phyloP scores from a whole-genome alignment of 2,797 vertebrate genomes.

The Etheostoma perlongum region DNA sequence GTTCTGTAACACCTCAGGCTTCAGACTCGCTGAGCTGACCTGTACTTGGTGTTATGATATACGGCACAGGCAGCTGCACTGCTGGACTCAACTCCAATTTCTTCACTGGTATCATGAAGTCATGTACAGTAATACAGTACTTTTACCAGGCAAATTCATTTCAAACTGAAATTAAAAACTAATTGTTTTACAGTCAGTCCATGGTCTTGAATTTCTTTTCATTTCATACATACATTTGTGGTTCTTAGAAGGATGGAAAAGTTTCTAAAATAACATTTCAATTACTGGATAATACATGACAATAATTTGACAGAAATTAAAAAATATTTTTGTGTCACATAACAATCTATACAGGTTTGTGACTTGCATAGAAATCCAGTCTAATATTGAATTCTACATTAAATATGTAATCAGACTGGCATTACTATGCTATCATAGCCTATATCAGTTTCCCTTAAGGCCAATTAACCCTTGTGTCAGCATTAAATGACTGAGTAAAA shows the following conservation, averaged over 20 bases:
- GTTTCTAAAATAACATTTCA: constrained; percentile 1
- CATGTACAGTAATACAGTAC: not conserved
- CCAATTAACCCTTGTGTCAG: constrained; percentile 65
- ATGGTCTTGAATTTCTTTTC: not conserved
- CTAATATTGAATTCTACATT: constrained; percentile 46
- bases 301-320: not conserved
- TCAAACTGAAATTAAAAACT: constrained; percentile 19
- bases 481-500: constrained; percentile 55
- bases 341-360: constrained; percentile 16
- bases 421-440: constrained; percentile 57
- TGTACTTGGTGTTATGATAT: constrained; percentile 43
- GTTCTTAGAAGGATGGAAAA: not conserved
- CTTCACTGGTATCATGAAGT: constrained; percentile 8
- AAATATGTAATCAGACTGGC: constrained; percentile 43
- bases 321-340: constrained; percentile 14
- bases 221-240: not conserved
- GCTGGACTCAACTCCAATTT: constrained; percentile 33
- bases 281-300: not conserved
- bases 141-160: not conserved
- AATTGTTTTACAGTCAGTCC: not conserved
- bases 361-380: constrained; percentile 18
- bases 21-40: constrained; percentile 35
- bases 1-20: constrained; percentile 33
- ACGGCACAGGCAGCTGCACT: constrained; percentile 41
- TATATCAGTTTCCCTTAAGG: constrained; percentile 54